Evolutionary conservation across 2,797 vertebrate species (phyloP), one percentile per base, ranked within the genome.

Genomic region (Enteromius mattozi): DNA sequence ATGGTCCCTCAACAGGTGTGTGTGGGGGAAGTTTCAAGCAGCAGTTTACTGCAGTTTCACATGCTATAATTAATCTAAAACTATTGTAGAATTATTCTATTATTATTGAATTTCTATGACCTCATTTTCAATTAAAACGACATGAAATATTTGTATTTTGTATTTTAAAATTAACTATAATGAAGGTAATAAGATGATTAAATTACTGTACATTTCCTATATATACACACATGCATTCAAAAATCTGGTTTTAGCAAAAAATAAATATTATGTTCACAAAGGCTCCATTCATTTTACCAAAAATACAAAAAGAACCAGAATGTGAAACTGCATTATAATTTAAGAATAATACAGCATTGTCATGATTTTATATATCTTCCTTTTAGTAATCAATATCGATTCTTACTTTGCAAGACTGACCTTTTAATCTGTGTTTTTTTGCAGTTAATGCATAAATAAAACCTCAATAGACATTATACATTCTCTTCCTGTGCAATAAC

Each of bases 1-100:
- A 30, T 54, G 65, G 63, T 30, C 27, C 76, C 40, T 47, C 17
- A 86, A 74, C 86, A 85, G 68, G 87, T 86, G 80, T 81, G 71
- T 85, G 66, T 54, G 45, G 65, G 47, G 74, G 3, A 56, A 75
- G 72, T 56, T 56, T 37, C 4, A 75, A n/a, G 12, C 33, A 56
- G 17, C 17, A 12, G 27, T 21, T 16, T 40, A 4, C 37, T 70
- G 2, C 1, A 12, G 68, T 70, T 71, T 70, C 21, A 71, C n/a
- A 71, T 72, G n/a, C 12, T 45, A 71, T 42, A 24, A 71, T 27
- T 71, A 0, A 30, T 19, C 24, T 71, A 24, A 3, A 71, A 35
- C 30, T 54, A 35, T 75, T 33, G 45, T 10, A 45, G 24, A 56
- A 51, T 21, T 51, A 2, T 74, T 51, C 30, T 74, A 30, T 6